These are phyloP conservation scores for Mus musculus DNA, from an alignment of 2,113 vertebrate species.

Conservation along the genomic window DNA sequence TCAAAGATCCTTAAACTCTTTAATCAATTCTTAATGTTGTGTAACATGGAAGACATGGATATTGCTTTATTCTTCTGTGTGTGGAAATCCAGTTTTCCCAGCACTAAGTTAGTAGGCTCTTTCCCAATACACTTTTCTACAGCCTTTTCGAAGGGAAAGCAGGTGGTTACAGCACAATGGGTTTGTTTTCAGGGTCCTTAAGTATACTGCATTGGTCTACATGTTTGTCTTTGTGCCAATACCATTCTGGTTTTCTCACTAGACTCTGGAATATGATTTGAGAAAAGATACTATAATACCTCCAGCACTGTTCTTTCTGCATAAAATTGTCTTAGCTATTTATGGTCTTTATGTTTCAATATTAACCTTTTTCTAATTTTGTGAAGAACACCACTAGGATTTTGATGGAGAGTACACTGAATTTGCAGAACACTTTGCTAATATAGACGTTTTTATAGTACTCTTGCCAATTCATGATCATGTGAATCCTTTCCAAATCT, in stretches of 20 bases:
- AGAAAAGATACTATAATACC: neutral
- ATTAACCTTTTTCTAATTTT: neutral
- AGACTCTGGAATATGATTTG: neutral
- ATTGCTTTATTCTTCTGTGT: neutral
- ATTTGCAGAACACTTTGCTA: neutral
- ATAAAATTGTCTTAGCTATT: neutral
- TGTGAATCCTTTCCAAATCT: neutral
- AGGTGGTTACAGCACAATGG: neutral
- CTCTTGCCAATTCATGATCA: neutral
- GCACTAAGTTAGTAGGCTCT: neutral
- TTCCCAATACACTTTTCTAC: neutral
- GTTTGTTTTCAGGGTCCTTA: neutral
- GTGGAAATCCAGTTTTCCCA: neutral
- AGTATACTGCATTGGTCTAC: neutral
- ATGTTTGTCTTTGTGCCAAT: neutral
- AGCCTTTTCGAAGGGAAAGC: neutral
- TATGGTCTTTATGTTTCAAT: neutral
- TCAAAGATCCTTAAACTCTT: neutral
- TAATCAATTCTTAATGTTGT: neutral
- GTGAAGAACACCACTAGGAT: neutral
- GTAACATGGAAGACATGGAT: neutral
- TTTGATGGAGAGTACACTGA: neutral
- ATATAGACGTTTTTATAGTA: neutral
- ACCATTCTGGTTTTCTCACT: neutral
- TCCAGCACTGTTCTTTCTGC: neutral